Percentiles rank a stretch among this genome's conserved stretches.
Conservation (phyloP, 2,888 invertebrate species). For the Drosophila mayaguana region DNA sequence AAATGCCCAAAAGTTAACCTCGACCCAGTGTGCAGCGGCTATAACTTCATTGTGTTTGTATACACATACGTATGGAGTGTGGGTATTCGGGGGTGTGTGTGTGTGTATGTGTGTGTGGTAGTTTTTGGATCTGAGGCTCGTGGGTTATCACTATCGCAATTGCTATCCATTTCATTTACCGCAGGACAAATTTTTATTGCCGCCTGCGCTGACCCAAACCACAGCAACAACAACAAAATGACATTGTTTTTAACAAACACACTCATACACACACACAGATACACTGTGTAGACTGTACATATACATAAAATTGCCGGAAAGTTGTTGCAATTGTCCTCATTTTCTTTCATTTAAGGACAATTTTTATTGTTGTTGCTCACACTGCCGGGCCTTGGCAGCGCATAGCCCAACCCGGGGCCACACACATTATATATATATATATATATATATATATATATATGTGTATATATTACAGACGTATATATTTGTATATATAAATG, state of each 20-base stretch:
- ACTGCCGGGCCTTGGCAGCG: slow-evolving; percentile 18
- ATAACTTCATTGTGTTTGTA: slow-evolving; percentile 3
- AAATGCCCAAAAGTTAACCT: slow-evolving; percentile 50
- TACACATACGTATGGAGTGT: slow-evolving; percentile 1
- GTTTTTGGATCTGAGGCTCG: slow-evolving; percentile 16
- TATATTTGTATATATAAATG: slow-evolving; percentile 56
- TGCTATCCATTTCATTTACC: slow-evolving; percentile 77
- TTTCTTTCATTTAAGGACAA: slow-evolving; percentile 72
- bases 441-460: not conserved
- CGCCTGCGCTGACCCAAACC: slow-evolving; percentile 70
- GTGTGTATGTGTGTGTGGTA: slow-evolving; percentile 6
- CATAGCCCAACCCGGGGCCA: not conserved
- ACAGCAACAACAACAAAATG: slow-evolving; percentile 40
- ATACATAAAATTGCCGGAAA: slow-evolving; percentile 74
- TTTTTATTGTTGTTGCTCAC: slow-evolving; percentile 50
- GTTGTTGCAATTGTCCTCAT: slow-evolving; percentile 77
- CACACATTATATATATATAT: slow-evolving; percentile 55
- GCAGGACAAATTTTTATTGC: slow-evolving; percentile 78
- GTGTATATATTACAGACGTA: not conserved
- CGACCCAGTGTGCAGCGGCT: slow-evolving; percentile 55
- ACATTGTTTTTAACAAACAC: slow-evolving; percentile 63
- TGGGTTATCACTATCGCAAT: slow-evolving; percentile 75
- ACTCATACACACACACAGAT: slow-evolving; percentile 24
- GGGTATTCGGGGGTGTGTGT: slow-evolving; percentile 6
- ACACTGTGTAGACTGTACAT: slow-evolving; percentile 1